A percentile compares a stretch with the other conserved stretches of the same genome.
phyloP scores from a whole-genome alignment of 2,113 vertebrate genomes.

The Chloropsis hardwickii region DNA sequence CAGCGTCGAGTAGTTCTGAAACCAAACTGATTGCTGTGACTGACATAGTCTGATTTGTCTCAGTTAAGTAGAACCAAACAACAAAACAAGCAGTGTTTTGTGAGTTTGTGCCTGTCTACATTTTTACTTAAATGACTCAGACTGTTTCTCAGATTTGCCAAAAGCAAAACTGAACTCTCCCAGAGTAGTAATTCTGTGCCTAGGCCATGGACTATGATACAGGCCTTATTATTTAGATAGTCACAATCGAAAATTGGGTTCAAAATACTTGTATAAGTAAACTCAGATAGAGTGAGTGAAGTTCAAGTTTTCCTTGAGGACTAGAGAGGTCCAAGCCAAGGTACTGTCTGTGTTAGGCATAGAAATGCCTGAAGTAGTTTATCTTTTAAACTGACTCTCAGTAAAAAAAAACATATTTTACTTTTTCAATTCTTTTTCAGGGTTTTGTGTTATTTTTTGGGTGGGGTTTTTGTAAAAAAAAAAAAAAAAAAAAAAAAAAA shows the following conservation, averaged over 20 bases:
- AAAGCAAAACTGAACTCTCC: neutral
- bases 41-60: neutral
- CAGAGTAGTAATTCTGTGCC: neutral
- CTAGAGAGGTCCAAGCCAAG: neutral
- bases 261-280: neutral
- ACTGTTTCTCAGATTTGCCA: neutral
- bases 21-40: neutral
- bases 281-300: neutral
- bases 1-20: accelerated
- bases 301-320: neutral
- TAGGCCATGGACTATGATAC: too few relatives aligned
- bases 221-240: neutral
- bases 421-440: neutral
- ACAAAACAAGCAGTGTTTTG: neutral
- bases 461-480: too few relatives aligned
- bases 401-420: neutral
- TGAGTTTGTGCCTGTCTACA: neutral
- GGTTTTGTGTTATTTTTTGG: neutral
- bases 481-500: too few relatives aligned
- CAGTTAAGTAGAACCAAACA: neutral
- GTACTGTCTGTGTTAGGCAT: neutral
- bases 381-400: neutral
- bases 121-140: neutral
- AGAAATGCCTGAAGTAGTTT: neutral
- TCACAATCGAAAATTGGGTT: neutral